Evolutionary conservation across 37 sponge, comb jelly and placozoan species (phyloP).

Genomic region (Halichondria panicea): DNA sequence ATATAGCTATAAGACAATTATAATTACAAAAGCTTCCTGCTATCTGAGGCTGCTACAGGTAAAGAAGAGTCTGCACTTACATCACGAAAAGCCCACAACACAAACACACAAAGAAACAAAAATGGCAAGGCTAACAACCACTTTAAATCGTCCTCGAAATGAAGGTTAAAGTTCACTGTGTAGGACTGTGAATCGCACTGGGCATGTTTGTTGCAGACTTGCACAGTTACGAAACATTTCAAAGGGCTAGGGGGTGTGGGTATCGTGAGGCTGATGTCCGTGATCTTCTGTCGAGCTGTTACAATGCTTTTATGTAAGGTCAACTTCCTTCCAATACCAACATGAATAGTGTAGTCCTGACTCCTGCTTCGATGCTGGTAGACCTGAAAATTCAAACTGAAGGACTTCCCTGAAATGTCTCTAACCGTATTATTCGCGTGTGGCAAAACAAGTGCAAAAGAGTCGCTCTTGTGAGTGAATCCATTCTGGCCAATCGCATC

Average conservation of each 20-base stretch:
- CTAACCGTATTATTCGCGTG: background rate
- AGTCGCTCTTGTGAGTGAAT: slow-evolving; percentile 51
- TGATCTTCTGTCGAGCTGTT: background rate
- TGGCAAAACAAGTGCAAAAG: slow-evolving; percentile 23
- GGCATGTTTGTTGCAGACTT: slow-evolving; percentile 44
- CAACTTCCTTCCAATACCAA: slow-evolving; percentile 33
- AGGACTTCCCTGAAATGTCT: slow-evolving; percentile 42
- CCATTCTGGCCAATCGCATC: slow-evolving; percentile 26
- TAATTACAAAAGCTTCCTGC: background rate
- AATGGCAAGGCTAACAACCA: slow-evolving; percentile 75
- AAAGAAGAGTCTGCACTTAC: background rate
- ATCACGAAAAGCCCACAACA: slow-evolving; percentile 58
- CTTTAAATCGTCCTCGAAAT: slow-evolving; percentile 62
- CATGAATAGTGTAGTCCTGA: background rate
- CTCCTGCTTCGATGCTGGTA: background rate
- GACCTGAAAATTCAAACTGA: slow-evolving; percentile 20
- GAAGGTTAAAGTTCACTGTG: slow-evolving; percentile 54
- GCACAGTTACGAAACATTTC: slow-evolving; percentile 11
- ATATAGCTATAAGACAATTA: background rate
- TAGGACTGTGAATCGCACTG: slow-evolving; percentile 22
- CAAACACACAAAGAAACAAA: slow-evolving; percentile 33
- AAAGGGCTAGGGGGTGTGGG: slow-evolving; percentile 49
- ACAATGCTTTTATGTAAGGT: slow-evolving; percentile 9
- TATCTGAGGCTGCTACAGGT: background rate
- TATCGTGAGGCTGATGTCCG: background rate